A percentile compares a stretch with the other conserved stretches of the same genome.
These are phyloP conservation scores for Sympetrum striolatum DNA, from an alignment of 2,888 invertebrate species.

Conservation along the genomic window DNA sequence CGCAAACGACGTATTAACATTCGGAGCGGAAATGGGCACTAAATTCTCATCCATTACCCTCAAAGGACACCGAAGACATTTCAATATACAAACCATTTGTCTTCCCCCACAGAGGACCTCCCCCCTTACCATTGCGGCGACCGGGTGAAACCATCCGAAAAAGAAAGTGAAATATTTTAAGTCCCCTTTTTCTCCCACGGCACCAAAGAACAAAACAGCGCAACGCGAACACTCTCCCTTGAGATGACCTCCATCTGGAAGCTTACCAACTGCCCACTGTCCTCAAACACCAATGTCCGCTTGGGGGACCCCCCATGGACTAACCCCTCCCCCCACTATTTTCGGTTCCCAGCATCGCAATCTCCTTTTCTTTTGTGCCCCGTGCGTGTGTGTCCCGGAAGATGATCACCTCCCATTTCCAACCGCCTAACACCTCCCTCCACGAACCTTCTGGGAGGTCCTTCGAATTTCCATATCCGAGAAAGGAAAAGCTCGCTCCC, in stretches of 20 bases:
- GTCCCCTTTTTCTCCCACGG: not conserved
- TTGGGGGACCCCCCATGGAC: too few species aligned
- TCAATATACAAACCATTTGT: not conserved
- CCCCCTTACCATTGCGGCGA: not conserved
- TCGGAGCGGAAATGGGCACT: too few species aligned
- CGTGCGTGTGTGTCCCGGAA: not conserved
- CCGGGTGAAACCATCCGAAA: not conserved
- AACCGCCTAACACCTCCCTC: not conserved
- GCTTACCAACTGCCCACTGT: not conserved
- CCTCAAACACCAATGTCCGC: too few species aligned
- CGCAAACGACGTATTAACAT: too few species aligned
- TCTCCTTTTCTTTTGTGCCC: too few species aligned
- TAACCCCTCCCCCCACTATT: too few species aligned
- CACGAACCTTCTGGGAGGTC: not conserved
- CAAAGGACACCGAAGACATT: not conserved
- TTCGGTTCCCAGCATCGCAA: too few species aligned
- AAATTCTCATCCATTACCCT: not conserved
- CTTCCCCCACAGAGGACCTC: not conserved
- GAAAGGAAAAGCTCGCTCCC: not conserved
- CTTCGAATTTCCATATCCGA: not conserved
- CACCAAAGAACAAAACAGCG: not conserved
- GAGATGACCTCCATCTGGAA: not conserved
- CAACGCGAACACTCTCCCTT: not conserved
- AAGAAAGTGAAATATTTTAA: not conserved
- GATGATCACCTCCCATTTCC: not conserved